Base-by-base conservation (phyloP, 2,797 vertebrate genomes). In the Cryptoblepharus egeriae region DNA sequence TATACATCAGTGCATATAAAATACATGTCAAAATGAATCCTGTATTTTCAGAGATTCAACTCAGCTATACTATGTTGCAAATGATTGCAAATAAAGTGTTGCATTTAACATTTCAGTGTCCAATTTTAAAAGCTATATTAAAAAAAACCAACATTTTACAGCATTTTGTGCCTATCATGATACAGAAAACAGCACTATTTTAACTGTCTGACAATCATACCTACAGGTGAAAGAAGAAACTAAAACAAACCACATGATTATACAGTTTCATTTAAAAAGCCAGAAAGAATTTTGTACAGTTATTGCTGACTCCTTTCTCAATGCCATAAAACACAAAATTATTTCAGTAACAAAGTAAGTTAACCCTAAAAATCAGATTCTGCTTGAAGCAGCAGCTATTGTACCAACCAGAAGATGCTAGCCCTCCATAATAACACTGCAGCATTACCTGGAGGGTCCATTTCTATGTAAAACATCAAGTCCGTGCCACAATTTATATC, bases 381-480 rank as follows among this genome's bases (percentile, higher is more conserved):
- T 73, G 87, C 72, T 88, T 83, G 84, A n/a, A 91, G 90, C 32
- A 92, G 81, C 57, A 93, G 80, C 80, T 93, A 92, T 49, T 79
- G 65, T 76, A 89, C 37, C 35, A 92, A 89, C 5, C 26, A 87
- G 91, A 91, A 95, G 88, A 60, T 94, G 93, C 85, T 88, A 92
- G 88, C 67, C 83, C 85, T 92, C 80, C 77, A 71, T 86, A 90
- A 91, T 78, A 91, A 93, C 74, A 92, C 92, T 93, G 89, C 91
- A 94, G 86, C 71, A 92, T 96, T 96, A 96, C 94, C 95, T 97
- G 96, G 94, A 90, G 93, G 93, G 88, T 97, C 95, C 94, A 97
- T 96, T 94, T 97, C 96, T 95, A 97, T 96, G 95, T 96, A 96
- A 96, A 97, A 97, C 94, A 96, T 95, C 90, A 96, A 94, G 90